A percentile compares a stretch with the other conserved stretches of the same genome.
Conservation (phyloP, 92 coral and sea anemone species). For the Umimayanthus chanpuru region DNA sequence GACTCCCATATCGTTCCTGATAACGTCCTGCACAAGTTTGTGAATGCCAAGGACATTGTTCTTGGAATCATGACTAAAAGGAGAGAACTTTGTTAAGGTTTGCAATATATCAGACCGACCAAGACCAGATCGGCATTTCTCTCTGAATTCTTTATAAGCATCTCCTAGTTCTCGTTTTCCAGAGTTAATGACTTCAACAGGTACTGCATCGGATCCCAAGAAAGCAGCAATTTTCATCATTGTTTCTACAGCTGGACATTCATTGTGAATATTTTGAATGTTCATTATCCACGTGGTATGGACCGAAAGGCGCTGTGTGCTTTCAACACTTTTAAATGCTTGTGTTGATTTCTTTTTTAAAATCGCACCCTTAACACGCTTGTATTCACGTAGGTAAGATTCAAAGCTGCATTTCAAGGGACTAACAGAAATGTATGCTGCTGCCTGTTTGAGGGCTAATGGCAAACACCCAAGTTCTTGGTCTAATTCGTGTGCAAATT, state of each 20-base stretch:
- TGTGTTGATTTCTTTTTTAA: conserved; percentile 7
- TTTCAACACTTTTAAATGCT: conserved; percentile 37
- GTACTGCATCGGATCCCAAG: conserved; percentile 16
- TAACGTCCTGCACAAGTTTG: conserved; percentile 34
- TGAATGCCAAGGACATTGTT: background rate
- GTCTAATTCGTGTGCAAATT: background rate
- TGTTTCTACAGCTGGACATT: conserved; percentile 17
- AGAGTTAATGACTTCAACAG: conserved; percentile 20
- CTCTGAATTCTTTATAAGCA: background rate
- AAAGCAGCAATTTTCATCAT: conserved; percentile 24
- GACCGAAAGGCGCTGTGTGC: conserved; percentile 52
- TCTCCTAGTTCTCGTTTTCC: conserved; percentile 27
- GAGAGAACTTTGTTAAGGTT: conserved; percentile 20
- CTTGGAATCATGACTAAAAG: background rate
- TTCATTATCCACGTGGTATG: conserved; percentile 63
- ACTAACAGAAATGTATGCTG: background rate
- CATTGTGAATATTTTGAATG: conserved; percentile 37
- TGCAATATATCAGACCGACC: background rate
- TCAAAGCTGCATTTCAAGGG: conserved; percentile 5
- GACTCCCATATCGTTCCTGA: background rate
- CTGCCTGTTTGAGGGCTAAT: background rate
- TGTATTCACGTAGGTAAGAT: background rate
- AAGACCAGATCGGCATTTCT: background rate
- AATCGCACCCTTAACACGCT: background rate
- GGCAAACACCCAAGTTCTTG: conserved; percentile 8